Conservation (phyloP, 2,888 invertebrate species). For the Drosophila setosimentum region DNA sequence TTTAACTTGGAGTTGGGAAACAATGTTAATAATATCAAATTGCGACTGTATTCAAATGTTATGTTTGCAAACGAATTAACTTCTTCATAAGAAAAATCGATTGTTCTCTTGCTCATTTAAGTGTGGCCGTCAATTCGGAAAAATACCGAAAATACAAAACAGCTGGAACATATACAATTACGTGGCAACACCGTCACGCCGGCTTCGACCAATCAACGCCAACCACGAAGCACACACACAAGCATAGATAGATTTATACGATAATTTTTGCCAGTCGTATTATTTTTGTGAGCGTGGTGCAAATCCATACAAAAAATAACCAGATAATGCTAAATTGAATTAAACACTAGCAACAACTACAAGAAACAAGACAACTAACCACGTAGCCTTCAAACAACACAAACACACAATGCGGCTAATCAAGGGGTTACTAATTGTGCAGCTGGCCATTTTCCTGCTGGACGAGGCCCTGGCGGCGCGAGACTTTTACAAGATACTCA, state of each 20-base stretch:
- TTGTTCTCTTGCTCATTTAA: not conserved
- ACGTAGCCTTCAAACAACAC: constrained; percentile 28
- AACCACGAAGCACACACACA: constrained; percentile 79
- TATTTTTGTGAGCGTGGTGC: constrained; percentile 32
- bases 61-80: not conserved
- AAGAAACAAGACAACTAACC: constrained; percentile 10
- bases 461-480: constrained; percentile 87
- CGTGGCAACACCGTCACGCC: constrained; percentile 54
- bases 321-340: constrained; percentile 48
- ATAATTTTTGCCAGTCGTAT: constrained; percentile 66
- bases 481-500: constrained; percentile 97
- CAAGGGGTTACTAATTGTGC: constrained; percentile 62
- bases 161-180: constrained; percentile 6
- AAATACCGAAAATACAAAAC: constrained; percentile 41
- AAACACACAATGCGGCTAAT: constrained; percentile 65
- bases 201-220: constrained; percentile 75
- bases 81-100: not conserved
- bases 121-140: constrained; percentile 17
- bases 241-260: constrained; percentile 46
- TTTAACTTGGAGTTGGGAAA: not conserved
- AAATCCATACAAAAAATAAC: constrained; percentile 27
- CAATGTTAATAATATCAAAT: not conserved
- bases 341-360: not conserved
- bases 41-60: not conserved
- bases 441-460: constrained; percentile 68